Evolutionary conservation across 2,888 invertebrate species (phyloP), one percentile per base, ranked within the genome.

Genomic region (Caenorhabditis sulstoni): DNA sequence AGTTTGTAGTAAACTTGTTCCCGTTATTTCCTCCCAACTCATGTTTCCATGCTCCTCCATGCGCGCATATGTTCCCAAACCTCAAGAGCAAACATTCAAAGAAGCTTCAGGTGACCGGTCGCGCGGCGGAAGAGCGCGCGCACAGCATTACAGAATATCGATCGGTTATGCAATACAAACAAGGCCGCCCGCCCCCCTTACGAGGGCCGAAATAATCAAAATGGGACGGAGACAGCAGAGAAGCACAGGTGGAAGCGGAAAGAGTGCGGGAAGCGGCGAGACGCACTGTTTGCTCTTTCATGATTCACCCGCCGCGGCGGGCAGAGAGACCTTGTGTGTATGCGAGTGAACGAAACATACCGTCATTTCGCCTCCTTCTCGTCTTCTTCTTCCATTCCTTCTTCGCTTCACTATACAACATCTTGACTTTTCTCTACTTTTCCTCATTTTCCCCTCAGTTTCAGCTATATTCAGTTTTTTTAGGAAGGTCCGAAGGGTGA

Each of bases 231-330:
- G 41, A 41, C 35, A 22, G 35, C 18, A 61, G 29, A 49, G 37
- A 39, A 49, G n/a, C 49, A 39, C 39, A 18, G 16, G 67, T 58
- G 66, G 49, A 47, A 65, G 45, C 52, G 29, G n/a, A 53, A 20
- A 53, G 16, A 18, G 37, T 37, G 23, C 39, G 57, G 12, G 20
- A 20, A 49, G 52, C 59, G 59, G 45, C 52, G 52, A 64, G 65
- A 55, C 44, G 44, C 66, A 57, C 37, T 78, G 65, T 78, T 78
- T 78, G 77, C 77, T 78, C 77, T 49, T 68, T 49, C 77, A 78
- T 78, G 77, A 78, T 78, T 78, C 77, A 78, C 35, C 47, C 47
- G 16, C 39, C n/a, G 41, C 37, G 44, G 39, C 35, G 23, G 18
- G 12, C 16, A 20, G 37, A 41, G 39, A 23, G n/a, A 29, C 44